phyloP scores from a whole-genome alignment of 2,113 vertebrate genomes.

The Turnix velox region DNA sequence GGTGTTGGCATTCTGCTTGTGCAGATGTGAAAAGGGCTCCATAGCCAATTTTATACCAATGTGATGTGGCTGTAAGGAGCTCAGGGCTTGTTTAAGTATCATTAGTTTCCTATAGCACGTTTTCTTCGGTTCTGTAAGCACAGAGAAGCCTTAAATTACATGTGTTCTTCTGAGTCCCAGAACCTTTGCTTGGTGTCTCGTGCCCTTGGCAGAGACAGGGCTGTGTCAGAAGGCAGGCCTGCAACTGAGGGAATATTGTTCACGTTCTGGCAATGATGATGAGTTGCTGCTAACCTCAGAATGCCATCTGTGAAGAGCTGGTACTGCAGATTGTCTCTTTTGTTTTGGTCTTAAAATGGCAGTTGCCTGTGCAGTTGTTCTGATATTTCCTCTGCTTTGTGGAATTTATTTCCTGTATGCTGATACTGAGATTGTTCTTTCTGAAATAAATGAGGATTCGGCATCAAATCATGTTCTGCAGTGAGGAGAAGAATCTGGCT shows the following conservation, averaged over 20 bases:
- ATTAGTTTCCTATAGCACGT: background rate
- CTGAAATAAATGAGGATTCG: background rate
- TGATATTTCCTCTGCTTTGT: background rate
- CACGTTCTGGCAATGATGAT: fast-evolving
- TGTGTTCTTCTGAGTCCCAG: background rate
- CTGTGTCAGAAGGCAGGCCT: background rate
- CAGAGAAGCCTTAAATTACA: background rate
- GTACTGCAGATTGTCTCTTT: background rate
- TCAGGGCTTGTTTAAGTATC: background rate
- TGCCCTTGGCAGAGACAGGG: background rate
- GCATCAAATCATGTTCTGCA: background rate
- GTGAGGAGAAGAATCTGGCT: background rate
- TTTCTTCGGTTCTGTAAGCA: background rate
- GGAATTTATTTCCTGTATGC: background rate
- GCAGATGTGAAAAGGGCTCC: background rate
- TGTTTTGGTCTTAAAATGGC: background rate
- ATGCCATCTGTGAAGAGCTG: background rate
- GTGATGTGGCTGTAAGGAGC: background rate
- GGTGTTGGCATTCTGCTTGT: background rate
- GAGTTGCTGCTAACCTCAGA: background rate
- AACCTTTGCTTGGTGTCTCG: background rate
- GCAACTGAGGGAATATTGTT: background rate
- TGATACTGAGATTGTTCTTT: background rate
- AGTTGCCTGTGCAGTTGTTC: background rate
- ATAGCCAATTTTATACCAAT: background rate